phyloP scores from a whole-genome alignment of 2,113 vertebrate species.

The Redunca redunca region DNA sequence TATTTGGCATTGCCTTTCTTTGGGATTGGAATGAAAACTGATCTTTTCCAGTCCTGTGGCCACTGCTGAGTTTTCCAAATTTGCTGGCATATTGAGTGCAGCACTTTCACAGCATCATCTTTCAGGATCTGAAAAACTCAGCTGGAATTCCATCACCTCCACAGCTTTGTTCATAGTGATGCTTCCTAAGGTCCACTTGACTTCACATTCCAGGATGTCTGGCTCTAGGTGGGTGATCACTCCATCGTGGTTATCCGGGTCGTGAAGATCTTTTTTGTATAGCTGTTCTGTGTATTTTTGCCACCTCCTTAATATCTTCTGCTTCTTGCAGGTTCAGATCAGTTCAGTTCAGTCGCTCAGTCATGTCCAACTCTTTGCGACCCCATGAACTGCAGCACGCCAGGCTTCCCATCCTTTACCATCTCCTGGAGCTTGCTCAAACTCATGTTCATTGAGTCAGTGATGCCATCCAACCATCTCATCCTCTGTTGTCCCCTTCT shows the following conservation, averaged over 20 bases:
- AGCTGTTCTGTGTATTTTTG: neutral
- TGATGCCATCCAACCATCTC: neutral
- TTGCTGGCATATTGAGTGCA: neutral
- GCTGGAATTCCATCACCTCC: neutral
- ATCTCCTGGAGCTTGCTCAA: neutral
- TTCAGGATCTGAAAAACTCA: neutral
- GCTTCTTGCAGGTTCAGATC: neutral
- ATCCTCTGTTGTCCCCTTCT: accelerated
- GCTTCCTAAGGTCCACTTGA: neutral
- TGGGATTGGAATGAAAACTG: neutral
- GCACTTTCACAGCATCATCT: neutral
- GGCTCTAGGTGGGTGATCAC: neutral
- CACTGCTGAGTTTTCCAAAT: neutral
- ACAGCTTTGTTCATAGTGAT: neutral
- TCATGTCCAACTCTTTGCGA: neutral
- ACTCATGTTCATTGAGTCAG: neutral
- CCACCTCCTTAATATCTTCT: neutral
- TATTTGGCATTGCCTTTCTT: neutral
- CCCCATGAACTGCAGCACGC: neutral
- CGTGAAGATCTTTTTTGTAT: accelerated
- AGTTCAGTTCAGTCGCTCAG: neutral
- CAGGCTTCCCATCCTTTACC: neutral
- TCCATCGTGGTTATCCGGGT: neutral
- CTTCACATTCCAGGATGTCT: neutral
- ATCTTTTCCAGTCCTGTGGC: neutral